A percentile compares a stretch with the other conserved stretches of the same genome.
Evolutionary conservation across 2,888 invertebrate species (phyloP).

Genomic region (Chaetogeoica ovagalla): DNA sequence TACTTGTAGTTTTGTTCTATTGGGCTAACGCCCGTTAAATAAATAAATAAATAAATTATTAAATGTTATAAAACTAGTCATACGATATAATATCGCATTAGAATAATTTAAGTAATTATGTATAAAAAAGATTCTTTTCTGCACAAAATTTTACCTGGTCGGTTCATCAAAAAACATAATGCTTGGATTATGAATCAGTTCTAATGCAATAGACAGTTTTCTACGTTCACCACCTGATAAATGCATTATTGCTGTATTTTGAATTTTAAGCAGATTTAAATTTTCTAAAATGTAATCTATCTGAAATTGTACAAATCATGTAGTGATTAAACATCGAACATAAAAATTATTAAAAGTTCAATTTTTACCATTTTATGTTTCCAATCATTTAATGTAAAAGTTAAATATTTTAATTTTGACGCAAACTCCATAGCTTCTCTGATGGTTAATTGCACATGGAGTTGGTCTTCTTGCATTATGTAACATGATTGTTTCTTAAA

Average conservation of each 20-base stretch:
- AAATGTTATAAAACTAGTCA: background rate
- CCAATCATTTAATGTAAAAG: slow-evolving; percentile 66
- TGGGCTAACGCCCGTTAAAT: too few relatives aligned
- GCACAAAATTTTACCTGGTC: slow-evolving; percentile 16
- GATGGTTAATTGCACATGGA: slow-evolving; percentile 82
- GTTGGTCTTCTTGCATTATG: slow-evolving; percentile 84
- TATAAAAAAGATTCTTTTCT: background rate
- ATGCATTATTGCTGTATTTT: slow-evolving; percentile 10
- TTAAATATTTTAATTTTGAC: slow-evolving; percentile 74
- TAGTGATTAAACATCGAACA: background rate
- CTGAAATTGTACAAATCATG: slow-evolving; percentile 3
- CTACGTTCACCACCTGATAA: slow-evolving; percentile 45
- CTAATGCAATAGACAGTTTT: slow-evolving; percentile 45
- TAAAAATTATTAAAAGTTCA: background rate
- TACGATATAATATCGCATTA: background rate
- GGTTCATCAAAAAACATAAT: slow-evolving; percentile 51
- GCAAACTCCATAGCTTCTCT: slow-evolving; percentile 84
- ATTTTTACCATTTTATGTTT: slow-evolving; percentile 66
- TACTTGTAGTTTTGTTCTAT: too few relatives aligned
- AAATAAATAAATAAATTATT: too few relatives aligned
- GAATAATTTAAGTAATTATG: too few relatives aligned
- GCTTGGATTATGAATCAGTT: slow-evolving; percentile 39
- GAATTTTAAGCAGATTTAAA: slow-evolving; percentile 28
- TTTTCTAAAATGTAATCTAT: slow-evolving; percentile 35
- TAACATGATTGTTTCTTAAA: slow-evolving; percentile 68